Evolutionary conservation across 2,113 vertebrate species (phyloP).

Genomic region (Phaethon lepturus): DNA sequence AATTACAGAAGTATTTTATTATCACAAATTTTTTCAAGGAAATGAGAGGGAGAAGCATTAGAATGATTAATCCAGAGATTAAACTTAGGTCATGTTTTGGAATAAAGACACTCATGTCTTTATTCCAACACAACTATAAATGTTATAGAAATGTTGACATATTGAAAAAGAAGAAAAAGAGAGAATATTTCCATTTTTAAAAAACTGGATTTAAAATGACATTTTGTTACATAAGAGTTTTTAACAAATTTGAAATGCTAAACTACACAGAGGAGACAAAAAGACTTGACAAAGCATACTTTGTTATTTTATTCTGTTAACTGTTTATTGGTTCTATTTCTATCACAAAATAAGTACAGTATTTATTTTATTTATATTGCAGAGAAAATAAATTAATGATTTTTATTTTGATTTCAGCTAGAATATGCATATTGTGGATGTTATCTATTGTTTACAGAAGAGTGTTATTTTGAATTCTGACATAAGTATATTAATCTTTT

Average conservation of each 20-base stretch:
- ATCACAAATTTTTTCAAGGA: neutral
- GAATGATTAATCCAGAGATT: neutral
- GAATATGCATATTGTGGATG: neutral
- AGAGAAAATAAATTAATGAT: neutral
- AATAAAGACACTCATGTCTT: neutral
- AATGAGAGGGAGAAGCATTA: accelerated
- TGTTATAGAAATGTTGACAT: neutral
- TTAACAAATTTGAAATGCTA: neutral
- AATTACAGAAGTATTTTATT: neutral
- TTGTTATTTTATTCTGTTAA: neutral
- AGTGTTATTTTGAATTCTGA: neutral
- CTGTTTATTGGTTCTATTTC: neutral
- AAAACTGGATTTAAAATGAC: neutral
- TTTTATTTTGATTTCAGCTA: neutral
- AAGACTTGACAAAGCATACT: neutral
- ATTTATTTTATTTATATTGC: neutral
- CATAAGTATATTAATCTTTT: neutral
- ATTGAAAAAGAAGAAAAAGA: neutral
- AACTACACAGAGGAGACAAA: neutral
- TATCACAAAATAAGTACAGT: neutral
- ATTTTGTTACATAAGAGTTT: neutral
- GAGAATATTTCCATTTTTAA: neutral
- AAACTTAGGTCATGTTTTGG: neutral
- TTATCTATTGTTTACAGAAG: neutral
- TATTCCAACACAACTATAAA: neutral